A percentile compares a stretch with the other conserved stretches of the same genome.
Evolutionary conservation across 1,140 invertebrate species (phyloP).

Genomic region (Drosophila persimilis): DNA sequence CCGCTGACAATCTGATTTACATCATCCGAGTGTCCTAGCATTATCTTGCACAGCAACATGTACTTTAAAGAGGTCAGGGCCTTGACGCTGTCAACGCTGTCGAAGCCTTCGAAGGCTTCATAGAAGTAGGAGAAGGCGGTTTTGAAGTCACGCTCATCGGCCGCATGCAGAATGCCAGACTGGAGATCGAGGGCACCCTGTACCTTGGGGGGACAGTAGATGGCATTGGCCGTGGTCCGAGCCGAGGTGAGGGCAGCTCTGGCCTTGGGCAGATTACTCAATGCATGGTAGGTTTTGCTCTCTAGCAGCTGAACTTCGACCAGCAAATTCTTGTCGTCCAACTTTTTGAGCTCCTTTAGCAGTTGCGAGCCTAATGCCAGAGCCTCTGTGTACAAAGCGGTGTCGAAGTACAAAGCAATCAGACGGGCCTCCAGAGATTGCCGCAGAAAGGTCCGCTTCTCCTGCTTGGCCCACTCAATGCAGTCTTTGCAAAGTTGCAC

Average conservation of each 20-base stretch:
- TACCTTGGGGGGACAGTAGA: constrained; percentile 99
- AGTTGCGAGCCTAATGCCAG: constrained; percentile 92
- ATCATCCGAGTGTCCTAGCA: constrained; percentile 98
- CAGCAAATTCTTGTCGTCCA: constrained; percentile 99
- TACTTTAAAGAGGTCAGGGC: constrained; percentile 98
- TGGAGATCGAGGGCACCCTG: constrained; percentile 98
- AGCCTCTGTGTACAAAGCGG: constrained; percentile 94
- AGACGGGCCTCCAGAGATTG: constrained; percentile 97
- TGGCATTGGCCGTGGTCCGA: constrained; percentile 99
- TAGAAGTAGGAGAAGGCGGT: constrained; percentile 99
- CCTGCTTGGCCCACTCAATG: constrained; percentile 99
- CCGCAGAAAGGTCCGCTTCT: constrained; percentile 97
- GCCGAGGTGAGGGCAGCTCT: constrained; percentile 98
- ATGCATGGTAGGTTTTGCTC: constrained; percentile 99
- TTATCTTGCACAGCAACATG: constrained; percentile 99
- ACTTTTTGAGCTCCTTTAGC: constrained; percentile 97
- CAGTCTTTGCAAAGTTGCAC: constrained; percentile 97
- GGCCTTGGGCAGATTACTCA: constrained; percentile 98
- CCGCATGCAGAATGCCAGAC: constrained; percentile 99
- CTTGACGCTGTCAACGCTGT: constrained; percentile 96
- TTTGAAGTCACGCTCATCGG: constrained; percentile 99
- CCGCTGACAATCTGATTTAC: constrained; percentile 97
- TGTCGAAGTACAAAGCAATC: constrained; percentile 97
- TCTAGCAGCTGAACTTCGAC: constrained; percentile 98
- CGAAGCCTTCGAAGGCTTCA: constrained; percentile 99